A percentile compares a stretch with the other conserved stretches of the same genome.
Conservation (phyloP, 2,113 vertebrate genomes). For the Puma concolor region DNA sequence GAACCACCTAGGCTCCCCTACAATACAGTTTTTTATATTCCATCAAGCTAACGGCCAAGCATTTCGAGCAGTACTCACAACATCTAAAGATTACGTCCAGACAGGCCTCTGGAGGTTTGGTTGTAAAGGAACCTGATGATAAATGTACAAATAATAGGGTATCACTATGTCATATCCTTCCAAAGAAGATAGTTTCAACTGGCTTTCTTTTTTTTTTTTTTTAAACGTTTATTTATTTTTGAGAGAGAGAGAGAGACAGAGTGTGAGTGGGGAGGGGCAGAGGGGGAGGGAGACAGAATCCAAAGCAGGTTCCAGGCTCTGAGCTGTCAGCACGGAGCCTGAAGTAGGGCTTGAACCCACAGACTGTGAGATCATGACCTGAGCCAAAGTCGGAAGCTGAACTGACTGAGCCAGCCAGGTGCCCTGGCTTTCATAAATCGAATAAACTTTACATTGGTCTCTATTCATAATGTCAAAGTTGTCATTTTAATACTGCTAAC, state of each 20-base stretch:
- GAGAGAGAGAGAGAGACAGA: no score
- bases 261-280: no score
- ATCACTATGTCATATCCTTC: background rate
- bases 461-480: background rate
- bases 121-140: background rate
- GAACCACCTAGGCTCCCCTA: background rate
- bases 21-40: background rate
- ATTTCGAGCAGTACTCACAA: background rate
- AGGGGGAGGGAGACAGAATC: no score
- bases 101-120: background rate
- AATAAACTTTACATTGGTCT: background rate
- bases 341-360: no score
- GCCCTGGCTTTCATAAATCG: background rate
- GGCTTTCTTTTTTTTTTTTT: no score
- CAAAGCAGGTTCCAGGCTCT: no score
- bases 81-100: background rate
- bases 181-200: background rate
- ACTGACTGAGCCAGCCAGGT: no score
- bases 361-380: no score
- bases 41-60: background rate
- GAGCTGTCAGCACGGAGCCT: no score
- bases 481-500: background rate
- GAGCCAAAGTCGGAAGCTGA: no score
- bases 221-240: no score
- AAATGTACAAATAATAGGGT: background rate